Conservation (phyloP, 2,888 invertebrate species). For the Mycalesis mineus region DNA sequence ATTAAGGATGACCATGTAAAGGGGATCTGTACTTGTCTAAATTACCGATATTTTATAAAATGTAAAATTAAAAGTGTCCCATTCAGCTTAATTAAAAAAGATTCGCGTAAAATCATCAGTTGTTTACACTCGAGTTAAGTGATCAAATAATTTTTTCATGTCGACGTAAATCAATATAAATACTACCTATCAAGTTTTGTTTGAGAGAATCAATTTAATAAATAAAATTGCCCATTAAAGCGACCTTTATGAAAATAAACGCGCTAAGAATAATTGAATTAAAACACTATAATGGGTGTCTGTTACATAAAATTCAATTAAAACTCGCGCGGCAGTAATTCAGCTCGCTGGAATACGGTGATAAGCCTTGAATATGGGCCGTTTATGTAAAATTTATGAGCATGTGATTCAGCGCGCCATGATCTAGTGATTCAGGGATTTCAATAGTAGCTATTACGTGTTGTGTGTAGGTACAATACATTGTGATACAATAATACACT, state of each 20-base stretch:
- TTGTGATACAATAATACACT: too few relatives aligned
- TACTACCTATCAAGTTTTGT: not conserved
- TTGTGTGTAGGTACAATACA: too few relatives aligned
- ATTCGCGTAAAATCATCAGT: too few relatives aligned
- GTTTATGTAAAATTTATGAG: slow-evolving; percentile 24
- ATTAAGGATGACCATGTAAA: too few relatives aligned
- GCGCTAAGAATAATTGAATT: slow-evolving; percentile 23
- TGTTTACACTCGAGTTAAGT: too few relatives aligned
- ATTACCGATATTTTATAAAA: too few relatives aligned
- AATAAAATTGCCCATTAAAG: slow-evolving; percentile 16
- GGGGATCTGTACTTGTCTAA: too few relatives aligned
- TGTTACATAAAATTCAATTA: slow-evolving; percentile 22
- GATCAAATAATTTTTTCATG: too few relatives aligned
- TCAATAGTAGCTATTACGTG: not conserved
- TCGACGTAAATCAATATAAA: too few relatives aligned
- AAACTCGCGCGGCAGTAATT: slow-evolving; percentile 20
- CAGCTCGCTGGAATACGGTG: slow-evolving; percentile 18
- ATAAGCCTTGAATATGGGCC: slow-evolving; percentile 26
- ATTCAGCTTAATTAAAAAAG: too few relatives aligned
- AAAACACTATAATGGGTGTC: slow-evolving; percentile 20
- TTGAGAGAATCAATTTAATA: not conserved
- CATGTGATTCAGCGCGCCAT: slow-evolving; percentile 2
- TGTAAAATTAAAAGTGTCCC: too few relatives aligned
- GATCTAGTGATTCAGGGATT: slow-evolving; percentile 1
- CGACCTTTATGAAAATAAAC: slow-evolving; percentile 17